A percentile compares a stretch with the other conserved stretches of the same genome.
Conservation (phyloP, 2,113 vertebrate species). For the Charina bottae region DNA sequence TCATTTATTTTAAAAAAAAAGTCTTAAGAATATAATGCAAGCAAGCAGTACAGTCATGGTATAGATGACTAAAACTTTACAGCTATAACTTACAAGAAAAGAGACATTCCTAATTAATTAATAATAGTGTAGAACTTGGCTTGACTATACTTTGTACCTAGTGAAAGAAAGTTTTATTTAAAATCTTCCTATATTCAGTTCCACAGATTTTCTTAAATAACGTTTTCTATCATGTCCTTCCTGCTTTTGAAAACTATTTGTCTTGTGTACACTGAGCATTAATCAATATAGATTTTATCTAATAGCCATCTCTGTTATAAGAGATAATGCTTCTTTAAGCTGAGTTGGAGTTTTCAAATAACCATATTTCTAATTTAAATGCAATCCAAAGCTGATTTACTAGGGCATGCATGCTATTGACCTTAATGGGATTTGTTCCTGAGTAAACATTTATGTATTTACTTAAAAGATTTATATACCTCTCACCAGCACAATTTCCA, state of each 20-base stretch:
- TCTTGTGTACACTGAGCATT: not conserved
- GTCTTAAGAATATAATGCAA: not conserved
- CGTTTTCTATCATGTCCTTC: not conserved
- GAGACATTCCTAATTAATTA: not conserved
- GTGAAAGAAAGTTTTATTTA: not conserved
- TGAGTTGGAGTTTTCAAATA: constrained; percentile 2
- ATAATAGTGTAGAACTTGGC: not conserved
- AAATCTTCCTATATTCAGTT: not conserved
- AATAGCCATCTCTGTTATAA: not conserved
- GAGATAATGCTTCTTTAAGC: constrained; percentile 10
- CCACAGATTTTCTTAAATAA: not conserved
- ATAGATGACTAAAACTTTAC: not conserved
- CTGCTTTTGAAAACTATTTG: constrained; percentile 15
- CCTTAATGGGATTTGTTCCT: not conserved
- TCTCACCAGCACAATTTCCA: not conserved
- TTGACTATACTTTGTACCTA: constrained; percentile 4
- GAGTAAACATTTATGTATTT: constrained; percentile 17
- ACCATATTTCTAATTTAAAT: constrained; percentile 22
- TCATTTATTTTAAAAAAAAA: too few relatives aligned
- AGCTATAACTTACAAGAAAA: not conserved
- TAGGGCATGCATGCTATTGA: not conserved
- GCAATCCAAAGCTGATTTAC: not conserved
- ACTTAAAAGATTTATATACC: not conserved
- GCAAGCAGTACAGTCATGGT: not conserved
- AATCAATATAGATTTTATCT: constrained; percentile 15